Base-by-base conservation (phyloP, 2,888 invertebrate genomes). In the Sphaerophoria taeniata region DNA sequence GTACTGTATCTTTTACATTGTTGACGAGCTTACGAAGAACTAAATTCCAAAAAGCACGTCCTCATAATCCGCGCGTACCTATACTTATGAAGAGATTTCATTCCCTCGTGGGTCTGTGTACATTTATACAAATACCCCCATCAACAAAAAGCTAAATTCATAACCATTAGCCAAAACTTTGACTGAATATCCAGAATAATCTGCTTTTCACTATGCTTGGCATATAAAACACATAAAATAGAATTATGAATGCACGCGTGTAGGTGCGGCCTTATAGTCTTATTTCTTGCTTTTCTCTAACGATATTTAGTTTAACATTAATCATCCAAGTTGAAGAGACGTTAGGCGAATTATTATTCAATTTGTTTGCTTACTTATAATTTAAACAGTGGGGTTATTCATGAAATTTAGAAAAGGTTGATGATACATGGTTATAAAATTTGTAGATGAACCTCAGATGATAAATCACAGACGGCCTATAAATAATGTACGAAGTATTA, bases 111-210 rank as follows among this genome's bases (percentile, higher is more conserved):
- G 14, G 49, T 49, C 4, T 53, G 55, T 55, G 36, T 39, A 11
- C 24, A 0, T n/a, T 49, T 61, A 24, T 73, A 47, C 51, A 55
- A 4, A 24, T 55, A 6, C 39, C 24, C 33, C 0, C 33, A 55
- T 5, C 0, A 45, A 61, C 12, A 47, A 53, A 24, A 77, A 76
- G 65, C 53, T 55, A 71, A 81, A 81, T 81, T 81, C 76, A 81
- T 81, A 72, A 67, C 81, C 67, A 77, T 76, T 82, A 76, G 81
- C 72, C 72, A 76, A 67, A 55, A 67, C 7, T 67, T 82, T 82
- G 81, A 82, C 60, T 76, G 77, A 77, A 76, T 82, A 72, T 69
- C 58, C 71, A 58, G 51, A 60, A 61, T 49, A 43, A 16, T 53
- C 31, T 71, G 16, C 58, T 56, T 56, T 49, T 49, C 9, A 55